These are phyloP conservation scores for Phrynocephalus versicolor DNA, from an alignment of 2,113 vertebrate genomes.

Conservation along the genomic window DNA sequence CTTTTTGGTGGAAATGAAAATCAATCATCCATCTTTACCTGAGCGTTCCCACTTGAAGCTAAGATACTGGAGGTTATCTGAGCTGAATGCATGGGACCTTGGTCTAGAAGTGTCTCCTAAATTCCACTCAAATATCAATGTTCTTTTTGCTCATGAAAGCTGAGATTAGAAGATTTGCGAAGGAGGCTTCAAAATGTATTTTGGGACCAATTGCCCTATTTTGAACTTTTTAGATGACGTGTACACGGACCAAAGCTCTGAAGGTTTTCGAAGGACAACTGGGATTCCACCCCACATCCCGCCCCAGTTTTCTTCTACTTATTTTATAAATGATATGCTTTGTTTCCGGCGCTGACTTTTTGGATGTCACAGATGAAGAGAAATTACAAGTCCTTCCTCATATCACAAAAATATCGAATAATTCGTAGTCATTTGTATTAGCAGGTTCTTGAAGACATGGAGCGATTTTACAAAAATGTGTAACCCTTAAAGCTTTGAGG, in stretches of 20 bases:
- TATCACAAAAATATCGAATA: slow-evolving; percentile 16
- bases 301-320: neutral
- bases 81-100: slow-evolving; percentile 32
- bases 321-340: slow-evolving; percentile 31
- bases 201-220: slow-evolving; percentile 34
- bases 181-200: slow-evolving; percentile 48
- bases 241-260: slow-evolving; percentile 52
- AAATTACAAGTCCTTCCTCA: neutral
- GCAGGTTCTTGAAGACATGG: neutral
- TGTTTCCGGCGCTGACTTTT: slow-evolving; percentile 27
- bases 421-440: slow-evolving; percentile 25
- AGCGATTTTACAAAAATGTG: neutral
- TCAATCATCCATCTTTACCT: slow-evolving; percentile 50
- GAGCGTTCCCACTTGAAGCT: slow-evolving; percentile 41
- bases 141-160: slow-evolving; percentile 40
- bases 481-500: neutral
- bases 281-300: slow-evolving; percentile 20
- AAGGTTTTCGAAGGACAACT: slow-evolving; percentile 41
- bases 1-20: slow-evolving; percentile 54
- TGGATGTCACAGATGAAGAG: slow-evolving; percentile 39
- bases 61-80: slow-evolving; percentile 56
- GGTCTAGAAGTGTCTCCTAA: slow-evolving; percentile 33
- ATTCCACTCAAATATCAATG: slow-evolving; percentile 49
- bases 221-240: slow-evolving; percentile 55
- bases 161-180: slow-evolving; percentile 52